Evolutionary conservation across 2,888 invertebrate genomes (phyloP), one percentile per base, ranked within the genome.

Genomic region (Rhagonycha fulva): DNA sequence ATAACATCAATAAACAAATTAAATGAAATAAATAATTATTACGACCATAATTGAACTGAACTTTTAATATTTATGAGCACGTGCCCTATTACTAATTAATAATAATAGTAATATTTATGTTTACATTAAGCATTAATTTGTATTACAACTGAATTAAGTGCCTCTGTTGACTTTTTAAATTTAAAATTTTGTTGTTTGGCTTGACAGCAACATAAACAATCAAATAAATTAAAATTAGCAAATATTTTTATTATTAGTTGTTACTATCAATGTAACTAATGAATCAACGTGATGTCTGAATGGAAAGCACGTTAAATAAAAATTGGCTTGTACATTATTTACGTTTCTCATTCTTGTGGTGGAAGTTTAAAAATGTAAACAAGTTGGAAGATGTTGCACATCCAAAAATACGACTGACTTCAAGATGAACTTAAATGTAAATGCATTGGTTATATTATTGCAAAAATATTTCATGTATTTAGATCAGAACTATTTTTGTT

Each of bases 401-500:
- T 24, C 68, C 28, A 19, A 68, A 68, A 68, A 30, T 30, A 68
- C 14, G n/a, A 23, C 63, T 66, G 63, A 66, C 63, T 47, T 47
- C n/a, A 47, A 47, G 24, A 24, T 66, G 63, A 66, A 66, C 63
- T 66, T 66, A 23, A 66, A 12, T 14, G 14, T 26, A 24, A 66
- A 24, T 66, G 63, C 63, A 63, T 12, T 47, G 32, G 26, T 19
- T 19, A 19, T 19, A 19, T 19, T 19, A 62, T 30, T 30, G 66
- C 66, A 72, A 62, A 67, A 68, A 60, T 68, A 68, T 28, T 63
- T 61, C 68, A 11, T n/a, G n/a, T 24, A 74, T 73, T 73, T 74
- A 74, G 74, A 74, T 74, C 74, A 74, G 70, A 69, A 70, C 74
- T 74, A 74, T 74, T 74, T 74, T 66, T 70, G 26, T 26, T 32